Base-by-base conservation (phyloP, 2,113 vertebrate genomes). In the Taurulus bubalis region DNA sequence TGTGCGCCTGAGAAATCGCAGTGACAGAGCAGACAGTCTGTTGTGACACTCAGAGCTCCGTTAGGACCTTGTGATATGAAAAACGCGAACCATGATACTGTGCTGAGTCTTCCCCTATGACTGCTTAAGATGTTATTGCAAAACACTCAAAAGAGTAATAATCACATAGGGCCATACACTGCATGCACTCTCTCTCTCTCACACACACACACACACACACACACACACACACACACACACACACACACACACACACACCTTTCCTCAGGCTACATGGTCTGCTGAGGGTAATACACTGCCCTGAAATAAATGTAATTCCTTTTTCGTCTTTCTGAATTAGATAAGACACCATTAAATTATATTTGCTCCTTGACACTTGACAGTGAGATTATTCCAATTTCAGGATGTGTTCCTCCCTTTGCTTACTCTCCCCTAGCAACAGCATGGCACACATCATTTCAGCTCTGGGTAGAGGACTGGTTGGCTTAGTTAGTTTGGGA, bases 291-390 rank as follows among this genome's bases (percentile, higher is more conserved):
- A 84, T 79, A 79, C 55, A 34, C 20, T 76, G 28, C 26, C 66
- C 63, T 85, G 64, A 80, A 77, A 83, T 85, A 76, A 65, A 83
- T 83, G 26, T 26, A 74, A 80, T 81, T 86, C 38, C 71, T 69
- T 77, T n/a, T 82, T 53, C 75, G 59, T 64, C 38, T 67, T 78
- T 59, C 67, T 79, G 58, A 75, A 81, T 86, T 79, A 85, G 71
- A 70, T 62, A 58, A 86, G 65, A 89, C 71, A 69, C 72, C 79
- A 51, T 81, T 88, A 79, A 87, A 88, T 82, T 83, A 75, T 63
- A 82, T 88, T 87, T 81, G 47, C 59, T 90, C 77, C 59, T 72
- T 87, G 76, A 77, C 80, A 80, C 79, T 71, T 55, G 14, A 85
- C 81, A 83, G 63, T 53, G 58, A 80, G 51, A 86, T 74, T n/a